A percentile compares a stretch with the other conserved stretches of the same genome.
These are phyloP conservation scores for Gila orcuttii DNA, from an alignment of 2,113 vertebrate species.

Conservation along the genomic window DNA sequence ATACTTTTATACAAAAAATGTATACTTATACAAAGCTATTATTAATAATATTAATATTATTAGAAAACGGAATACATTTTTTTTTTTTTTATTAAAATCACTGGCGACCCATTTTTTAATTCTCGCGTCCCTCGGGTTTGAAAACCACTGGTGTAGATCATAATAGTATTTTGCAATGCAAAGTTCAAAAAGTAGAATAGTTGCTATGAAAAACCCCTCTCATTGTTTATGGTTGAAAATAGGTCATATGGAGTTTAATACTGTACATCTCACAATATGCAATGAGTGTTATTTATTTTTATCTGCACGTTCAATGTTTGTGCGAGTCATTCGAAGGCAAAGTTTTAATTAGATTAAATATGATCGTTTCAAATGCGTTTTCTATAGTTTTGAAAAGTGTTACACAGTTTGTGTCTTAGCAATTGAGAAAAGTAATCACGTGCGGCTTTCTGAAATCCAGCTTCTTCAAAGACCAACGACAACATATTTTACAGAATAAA, in stretches of 20 bases:
- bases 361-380: neutral
- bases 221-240: too few species aligned
- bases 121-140: too few species aligned
- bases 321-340: neutral
- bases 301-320: too few species aligned
- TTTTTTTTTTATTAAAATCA: too few species aligned
- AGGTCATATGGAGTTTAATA: neutral
- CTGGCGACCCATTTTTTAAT: too few species aligned
- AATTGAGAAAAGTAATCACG: neutral
- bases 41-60: too few species aligned
- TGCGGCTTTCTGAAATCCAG: neutral
- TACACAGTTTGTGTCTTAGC: neutral
- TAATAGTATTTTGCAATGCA: neutral
- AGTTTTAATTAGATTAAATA: neutral
- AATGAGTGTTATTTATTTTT: too few species aligned
- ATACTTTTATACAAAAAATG: too few species aligned
- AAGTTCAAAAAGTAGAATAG: neutral
- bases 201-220: neutral
- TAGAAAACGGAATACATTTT: too few species aligned
- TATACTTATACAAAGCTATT: too few species aligned
- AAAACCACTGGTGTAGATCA: neutral
- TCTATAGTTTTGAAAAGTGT: neutral
- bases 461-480: neutral
- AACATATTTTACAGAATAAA: neutral
- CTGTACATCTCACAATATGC: neutral